Evolutionary conservation across 2,888 invertebrate genomes (phyloP), one percentile per base, ranked within the genome.

Genomic region (Hoplodrina blanda): DNA sequence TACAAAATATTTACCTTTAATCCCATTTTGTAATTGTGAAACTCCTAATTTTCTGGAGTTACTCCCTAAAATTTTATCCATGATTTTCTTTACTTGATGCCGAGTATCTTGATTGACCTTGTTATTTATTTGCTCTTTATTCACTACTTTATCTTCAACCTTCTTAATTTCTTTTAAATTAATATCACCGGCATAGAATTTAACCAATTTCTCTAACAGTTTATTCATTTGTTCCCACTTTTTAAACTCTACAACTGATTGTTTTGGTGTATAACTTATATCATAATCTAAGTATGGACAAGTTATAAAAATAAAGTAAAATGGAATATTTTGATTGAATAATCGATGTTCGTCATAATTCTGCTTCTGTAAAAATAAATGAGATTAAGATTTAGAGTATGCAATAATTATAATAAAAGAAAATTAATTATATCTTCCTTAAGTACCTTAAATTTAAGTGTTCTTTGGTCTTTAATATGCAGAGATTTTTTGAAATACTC

Each of bases 231-330:
- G 81, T 20, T 93, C 89, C 96, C 96, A 97, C 77, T 96, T 91
- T 83, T 93, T 95, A 82, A 97, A 97, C 87, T 97, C 96, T 46
- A 97, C 85, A 46, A 92, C 81, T 46, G 94, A 94, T 84, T 96
- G 96, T 66, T 92, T 92, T 7, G 94, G 89, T 55, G 95, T 94
- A 71, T 93, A 89, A 70, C 90, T 93, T 1, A 96, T 89, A 80
- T 97, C 96, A 90, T 97, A 97, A 76, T 96, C 96, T 78, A 89
- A 88, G 57, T 93, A 90, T 0, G 97, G 96, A 80, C 97, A 97
- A 59, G 91, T 91, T 64, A 97, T 90, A 81, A 97, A 96, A 53
- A 97, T 81, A 66, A 97, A 91, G 88, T 96, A 97, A 81, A 96
- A 93, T 69, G 93, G 93, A 59, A 88, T 73, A 53, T 83, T 83